Base-by-base conservation (phyloP, 2,888 invertebrate species). In the Drosophila fungiperda region DNA sequence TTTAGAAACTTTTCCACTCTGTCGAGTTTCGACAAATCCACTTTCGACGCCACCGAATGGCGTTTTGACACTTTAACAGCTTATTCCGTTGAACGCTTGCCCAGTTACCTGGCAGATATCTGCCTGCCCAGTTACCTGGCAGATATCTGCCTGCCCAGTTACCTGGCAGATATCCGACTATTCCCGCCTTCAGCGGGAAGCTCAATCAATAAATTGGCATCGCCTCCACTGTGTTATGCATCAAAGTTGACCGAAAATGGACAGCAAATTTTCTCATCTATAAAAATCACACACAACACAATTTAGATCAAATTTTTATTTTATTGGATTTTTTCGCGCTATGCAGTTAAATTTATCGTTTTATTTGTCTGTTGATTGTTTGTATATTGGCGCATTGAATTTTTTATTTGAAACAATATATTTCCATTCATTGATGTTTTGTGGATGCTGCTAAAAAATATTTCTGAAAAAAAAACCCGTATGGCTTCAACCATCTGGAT, bases 21-120 rank as follows among this genome's bases (percentile, higher is more conserved):
- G 48, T 63, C 55, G 26, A 50, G 54, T 59, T 69, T 49, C 50
- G 52, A 67, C 69, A 81, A 79, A 81, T 73, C 73, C 70, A 55
- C 59, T 65, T 66, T 67, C 59, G 64, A 77, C 55, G 52, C 55
- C 38, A 40, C 45, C 73, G 64, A 53, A 17, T 53, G 67, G 52
- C 69, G 55, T 64, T 78, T 73, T 78, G 78, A 82, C 82, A 81
- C 68, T 71, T 73, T 72, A 68, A 59, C 67, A 83, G 73, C 80
- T 76, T 68, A 74, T 69, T 68, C 70, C 53, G 64, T 62, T 35
- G 69, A 40, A 17, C 35, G n/a, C n/a, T n/a, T n/a, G n/a, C n/a
- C n/a, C 33, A 48, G 17, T 40, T 38, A 38, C 11, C 62, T 35
- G 32, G 15, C 33, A 52, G 29, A 8, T 2, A 6, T n/a, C 12